These are phyloP conservation scores for Pristionchus exspectatus DNA, from an alignment of 2,888 invertebrate genomes.

Conservation along the genomic window DNA sequence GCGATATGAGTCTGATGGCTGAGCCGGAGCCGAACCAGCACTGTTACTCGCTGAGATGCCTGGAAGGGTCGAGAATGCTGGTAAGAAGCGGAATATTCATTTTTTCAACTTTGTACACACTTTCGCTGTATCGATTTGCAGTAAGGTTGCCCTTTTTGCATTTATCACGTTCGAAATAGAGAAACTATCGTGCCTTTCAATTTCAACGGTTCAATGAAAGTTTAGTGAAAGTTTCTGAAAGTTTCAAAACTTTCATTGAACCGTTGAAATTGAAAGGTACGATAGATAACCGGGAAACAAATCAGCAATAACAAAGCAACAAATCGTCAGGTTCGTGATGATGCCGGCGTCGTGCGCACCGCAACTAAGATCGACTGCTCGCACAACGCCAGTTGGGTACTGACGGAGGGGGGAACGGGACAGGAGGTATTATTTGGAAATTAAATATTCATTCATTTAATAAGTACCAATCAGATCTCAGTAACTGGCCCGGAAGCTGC, in stretches of 20 bases:
- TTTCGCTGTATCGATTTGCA: no score
- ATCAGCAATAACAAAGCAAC: background rate
- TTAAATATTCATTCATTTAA: no score
- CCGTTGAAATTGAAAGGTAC: no score
- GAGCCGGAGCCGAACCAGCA: background rate
- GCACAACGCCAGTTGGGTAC: conserved; percentile 38
- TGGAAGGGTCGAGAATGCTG: conserved; percentile 4
- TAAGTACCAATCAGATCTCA: background rate
- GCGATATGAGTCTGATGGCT: conserved; percentile 2
- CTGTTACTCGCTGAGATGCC: conserved; percentile 37
- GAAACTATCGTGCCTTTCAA: background rate
- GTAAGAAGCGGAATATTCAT: background rate
- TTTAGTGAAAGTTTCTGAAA: no score
- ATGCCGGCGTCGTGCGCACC: background rate
- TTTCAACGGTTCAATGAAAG: no score
- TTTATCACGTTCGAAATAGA: background rate
- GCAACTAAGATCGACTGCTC: conserved; percentile 43
- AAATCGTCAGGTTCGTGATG: conserved; percentile 37
- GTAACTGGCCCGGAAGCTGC: background rate
- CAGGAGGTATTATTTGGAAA: background rate
- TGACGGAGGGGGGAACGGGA: conserved; percentile 37
- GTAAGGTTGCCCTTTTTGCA: background rate
- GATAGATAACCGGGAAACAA: no score
- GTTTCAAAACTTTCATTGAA: no score
- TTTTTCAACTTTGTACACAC: no score